Evolutionary conservation across 2,113 vertebrate genomes (phyloP), one percentile per base, ranked within the genome.

Genomic region (Ammospiza nelsoni): DNA sequence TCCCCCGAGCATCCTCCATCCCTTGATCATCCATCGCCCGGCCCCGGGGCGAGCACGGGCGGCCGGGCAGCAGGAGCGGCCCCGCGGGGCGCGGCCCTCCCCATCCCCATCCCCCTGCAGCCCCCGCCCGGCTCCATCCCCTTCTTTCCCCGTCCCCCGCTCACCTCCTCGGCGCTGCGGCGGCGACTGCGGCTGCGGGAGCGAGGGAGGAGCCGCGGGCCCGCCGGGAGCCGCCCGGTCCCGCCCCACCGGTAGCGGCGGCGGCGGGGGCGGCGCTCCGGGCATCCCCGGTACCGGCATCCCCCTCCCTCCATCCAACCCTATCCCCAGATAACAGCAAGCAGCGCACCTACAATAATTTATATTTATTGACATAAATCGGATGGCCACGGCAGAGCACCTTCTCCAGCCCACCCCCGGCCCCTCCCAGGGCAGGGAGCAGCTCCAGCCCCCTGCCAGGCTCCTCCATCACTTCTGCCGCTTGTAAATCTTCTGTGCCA

Each of bases 401-500:
- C 18, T 3, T 16, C 54, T 16, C 4, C 7, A 19, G 8, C 2
- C 15, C 20, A 12, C 3, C 52, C 46, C 28, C 0, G 31, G 8
- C 15, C 46, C 43, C 29, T 18, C 19, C 43, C 46, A 16, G 37
- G n/a, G 55, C 57, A 84, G 46, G 78, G 28, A 46, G 39, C 59
- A 5, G 71, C 55, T 59, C 48, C 62, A 2, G 29, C 13, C 25
- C 59, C 5, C 1, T 3, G 19, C 3, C 31, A 3, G 86, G 12
- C 9, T 13, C 55, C 37, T 2, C 12, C 63, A 19, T 99, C 97
- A 99, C 69, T 99, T 99, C 94, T 98, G 98, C 43, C 99, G 97
- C 95, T 98, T 99, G 97, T 99, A 99, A 81, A 99, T 98, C 94
- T 99, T 99, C 39, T 96, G 96, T 1, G 98, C 98, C 1, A 99